Evolutionary conservation across 2,113 vertebrate species (phyloP), one percentile per base, ranked within the genome.

Genomic region (Jacana jacana): DNA sequence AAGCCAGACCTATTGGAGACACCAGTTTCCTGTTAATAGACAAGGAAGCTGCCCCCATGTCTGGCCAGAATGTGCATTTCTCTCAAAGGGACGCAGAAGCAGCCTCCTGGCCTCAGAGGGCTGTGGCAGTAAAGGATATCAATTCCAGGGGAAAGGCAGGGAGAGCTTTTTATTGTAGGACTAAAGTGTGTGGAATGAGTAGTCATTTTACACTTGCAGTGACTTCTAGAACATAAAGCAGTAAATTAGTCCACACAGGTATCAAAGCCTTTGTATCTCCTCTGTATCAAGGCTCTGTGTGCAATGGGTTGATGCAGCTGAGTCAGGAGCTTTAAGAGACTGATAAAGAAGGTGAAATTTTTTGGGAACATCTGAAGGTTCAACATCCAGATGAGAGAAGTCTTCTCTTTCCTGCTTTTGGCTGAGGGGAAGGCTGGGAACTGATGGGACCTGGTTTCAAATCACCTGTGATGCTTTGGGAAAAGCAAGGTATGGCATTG

Each of bases 11-110:
- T 73, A 31, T 7, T 3, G 13, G 80, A 95, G 49, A 88, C 76
- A 83, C 35, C 83, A 80, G 63, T 80, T 81, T 88, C 80, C 86
- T 90, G 86, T 81, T 57, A 80, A 63, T 52, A 42, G 33, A 24
- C 40, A 44, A 58, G 68, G 64, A 95, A 92, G 46, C 48, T 89
- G 60, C 64, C 68, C 83, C 12, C 0, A 17, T 33, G 61, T 66
- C 88, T 90, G 79, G 70, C 37, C 76, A 64, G 37, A 78, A 60
- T 0, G 2, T 1, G 7, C 10, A 1, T 83, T 89, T 77, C 55
- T 89, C 89, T 92, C 72, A 24, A 61, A 66, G 77, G 76, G 76
- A 83, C 0, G 2, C 7, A 49, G 75, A 31, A 91, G 33, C 31
- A 70, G 48, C 61, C 57, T 75, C 57, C 33, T 0, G 1, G 11